Percentiles rank a stretch among this genome's conserved stretches.
These are phyloP conservation scores for Druceiella hillmani DNA, from an alignment of 2,888 invertebrate species.

Conservation along the genomic window DNA sequence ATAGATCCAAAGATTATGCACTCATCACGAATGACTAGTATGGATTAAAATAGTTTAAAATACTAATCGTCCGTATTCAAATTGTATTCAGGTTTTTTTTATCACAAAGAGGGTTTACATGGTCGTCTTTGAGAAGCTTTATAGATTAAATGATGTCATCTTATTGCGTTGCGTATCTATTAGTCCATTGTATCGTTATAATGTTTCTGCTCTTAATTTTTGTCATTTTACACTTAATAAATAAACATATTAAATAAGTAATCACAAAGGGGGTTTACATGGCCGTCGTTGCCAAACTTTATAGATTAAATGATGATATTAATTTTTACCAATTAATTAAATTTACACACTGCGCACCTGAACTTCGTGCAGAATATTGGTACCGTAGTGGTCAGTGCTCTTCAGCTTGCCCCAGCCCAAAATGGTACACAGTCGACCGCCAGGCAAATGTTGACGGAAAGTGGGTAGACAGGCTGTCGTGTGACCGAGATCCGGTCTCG, in stretches of 20 bases:
- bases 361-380: constrained; percentile 81
- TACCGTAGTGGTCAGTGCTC: constrained; percentile 72
- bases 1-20: no score
- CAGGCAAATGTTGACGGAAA: constrained; percentile 59
- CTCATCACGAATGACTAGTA: no score
- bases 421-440: constrained; percentile 69
- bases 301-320: constrained; percentile 1
- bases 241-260: background rate
- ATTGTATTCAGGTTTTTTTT: no score
- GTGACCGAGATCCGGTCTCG: constrained; percentile 40
- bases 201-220: background rate
- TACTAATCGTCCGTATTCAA: no score
- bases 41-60: no score
- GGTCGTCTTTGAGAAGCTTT: no score
- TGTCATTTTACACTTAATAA: background rate
- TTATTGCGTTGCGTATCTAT: no score
- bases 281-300: no score
- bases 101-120: no score
- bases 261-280: no score
- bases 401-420: constrained; percentile 90
- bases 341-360: no score
- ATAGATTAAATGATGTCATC: no score
- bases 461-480: constrained; percentile 78
- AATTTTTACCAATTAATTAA: constrained; percentile 13
- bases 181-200: background rate